Evolutionary conservation across 2,797 vertebrate species (phyloP), one percentile per base, ranked within the genome.

Genomic region (Babyrousa celebensis): DNA sequence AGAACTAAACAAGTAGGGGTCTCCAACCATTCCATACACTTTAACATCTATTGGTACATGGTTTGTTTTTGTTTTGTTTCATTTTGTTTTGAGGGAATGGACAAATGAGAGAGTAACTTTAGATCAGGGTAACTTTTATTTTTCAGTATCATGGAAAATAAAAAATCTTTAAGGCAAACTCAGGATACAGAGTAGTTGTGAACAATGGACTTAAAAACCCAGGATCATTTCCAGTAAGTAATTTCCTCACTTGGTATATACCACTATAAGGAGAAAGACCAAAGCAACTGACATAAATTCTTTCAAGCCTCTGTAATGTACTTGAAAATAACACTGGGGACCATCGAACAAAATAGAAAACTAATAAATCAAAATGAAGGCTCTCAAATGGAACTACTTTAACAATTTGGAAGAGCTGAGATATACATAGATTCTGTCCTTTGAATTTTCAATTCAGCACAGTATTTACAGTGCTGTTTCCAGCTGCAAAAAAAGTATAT

Each of bases 141-240:
- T 71, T 85, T 78, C 4, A 92, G 5, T 52, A 14, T 32, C 43
- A 25, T 15, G 9, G 27, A 94, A 94, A 86, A 25, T 80, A n/a
- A 92, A 67, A 96, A 93, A 60, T 40, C 21, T 72, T 96, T 88
- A 91, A 85, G 58, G 17, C 14, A 91, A 78, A 29, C 60, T 14
- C 36, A 79, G 36, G 43, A 65, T 65, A 68, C 16, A 71, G 4
- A 56, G 29, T 78, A 71, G 43, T 52, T 88, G 60, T 94, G 89
- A 94, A 78, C 52, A 74, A 56, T 65, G 27, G 10, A 65, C 78
- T 85, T 74, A 72, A 94, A 94, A 79, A 65, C 15, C n/a, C 21
- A 79, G 48, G 25, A n/a, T 68, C 54, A 36, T 84, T 48, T 85
- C 18, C 40, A 84, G 78, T n/a, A 91, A 14, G 58, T 52, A 89